A percentile compares a stretch with the other conserved stretches of the same genome.
phyloP scores from a whole-genome alignment of 2,888 invertebrate species.

The Drosophila peninsularis region DNA sequence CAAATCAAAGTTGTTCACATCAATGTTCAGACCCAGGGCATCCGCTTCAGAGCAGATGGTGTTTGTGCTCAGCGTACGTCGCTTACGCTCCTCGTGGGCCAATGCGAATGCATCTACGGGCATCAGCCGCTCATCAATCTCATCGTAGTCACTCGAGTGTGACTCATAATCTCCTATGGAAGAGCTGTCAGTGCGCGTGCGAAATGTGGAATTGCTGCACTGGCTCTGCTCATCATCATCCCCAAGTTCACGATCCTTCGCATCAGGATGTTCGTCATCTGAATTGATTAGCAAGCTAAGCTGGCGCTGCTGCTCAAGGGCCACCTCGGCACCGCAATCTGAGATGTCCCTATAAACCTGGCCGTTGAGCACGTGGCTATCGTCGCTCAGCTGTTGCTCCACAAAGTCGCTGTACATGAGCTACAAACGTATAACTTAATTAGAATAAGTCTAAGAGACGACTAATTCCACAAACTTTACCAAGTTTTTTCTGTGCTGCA shows the following conservation, averaged over 20 bases:
- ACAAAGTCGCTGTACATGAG: constrained; percentile 79
- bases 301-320: constrained; percentile 54
- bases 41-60: constrained; percentile 77
- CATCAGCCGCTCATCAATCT: constrained; percentile 40
- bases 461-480: constrained; percentile 42
- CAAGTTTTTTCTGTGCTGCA: constrained; percentile 73
- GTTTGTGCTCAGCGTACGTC: constrained; percentile 77
- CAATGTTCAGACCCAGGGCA: constrained; percentile 77
- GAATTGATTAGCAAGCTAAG: constrained; percentile 43
- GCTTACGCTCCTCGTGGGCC: constrained; percentile 49
- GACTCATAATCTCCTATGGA: constrained; percentile 84
- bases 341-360: constrained; percentile 61
- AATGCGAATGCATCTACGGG: constrained; percentile 7
- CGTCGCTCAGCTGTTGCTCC: constrained; percentile 65
- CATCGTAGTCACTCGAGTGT: constrained; percentile 84
- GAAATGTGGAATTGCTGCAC: constrained; percentile 80
- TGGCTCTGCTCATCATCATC: constrained; percentile 71
- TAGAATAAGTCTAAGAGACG: not conserved
- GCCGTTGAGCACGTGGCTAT: constrained; percentile 69
- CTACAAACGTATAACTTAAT: constrained; percentile 47
- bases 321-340: constrained; percentile 59
- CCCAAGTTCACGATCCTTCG: constrained; percentile 3
- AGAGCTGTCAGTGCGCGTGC: constrained; percentile 83
- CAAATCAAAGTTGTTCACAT: constrained; percentile 83
- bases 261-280: constrained; percentile 31